Conservation (phyloP, 2,797 vertebrate genomes). For the Chelon auratus region DNA sequence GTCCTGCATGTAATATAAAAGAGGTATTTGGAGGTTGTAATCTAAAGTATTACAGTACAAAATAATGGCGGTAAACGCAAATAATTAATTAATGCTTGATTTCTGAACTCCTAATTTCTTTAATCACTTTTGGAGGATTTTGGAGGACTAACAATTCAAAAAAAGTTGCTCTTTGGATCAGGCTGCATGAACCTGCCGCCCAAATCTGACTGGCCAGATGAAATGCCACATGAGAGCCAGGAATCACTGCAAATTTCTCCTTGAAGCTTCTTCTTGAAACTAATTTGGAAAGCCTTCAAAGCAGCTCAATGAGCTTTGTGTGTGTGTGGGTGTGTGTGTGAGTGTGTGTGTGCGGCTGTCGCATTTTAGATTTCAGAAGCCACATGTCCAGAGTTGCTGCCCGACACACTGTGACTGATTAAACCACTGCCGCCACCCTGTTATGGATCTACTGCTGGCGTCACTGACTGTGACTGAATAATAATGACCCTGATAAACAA, state of each 20-base stretch:
- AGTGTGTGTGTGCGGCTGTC: neutral
- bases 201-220: constrained; percentile 14
- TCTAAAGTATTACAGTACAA: neutral
- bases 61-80: neutral
- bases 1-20: neutral
- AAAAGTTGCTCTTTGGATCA: constrained; percentile 1
- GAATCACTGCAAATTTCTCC: constrained; percentile 30
- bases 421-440: constrained; percentile 47
- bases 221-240: neutral
- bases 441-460: constrained; percentile 63
- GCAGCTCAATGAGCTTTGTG: constrained; percentile 9
- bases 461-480: constrained; percentile 66
- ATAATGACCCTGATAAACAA: constrained; percentile 74
- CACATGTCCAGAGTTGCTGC: constrained; percentile 58
- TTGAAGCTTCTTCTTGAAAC: constrained; percentile 40
- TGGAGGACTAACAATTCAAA: no score
- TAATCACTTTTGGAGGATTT: no score
- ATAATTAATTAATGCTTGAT: neutral
- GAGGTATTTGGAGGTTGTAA: neutral
- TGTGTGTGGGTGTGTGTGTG: no score
- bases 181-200: neutral
- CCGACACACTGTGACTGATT: constrained; percentile 72
- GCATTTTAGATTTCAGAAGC: constrained; percentile 48
- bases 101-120: no score
- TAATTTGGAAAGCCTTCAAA: constrained; percentile 33